phyloP scores from a whole-genome alignment of 2,113 vertebrate species.

The Coturnix japonica region DNA sequence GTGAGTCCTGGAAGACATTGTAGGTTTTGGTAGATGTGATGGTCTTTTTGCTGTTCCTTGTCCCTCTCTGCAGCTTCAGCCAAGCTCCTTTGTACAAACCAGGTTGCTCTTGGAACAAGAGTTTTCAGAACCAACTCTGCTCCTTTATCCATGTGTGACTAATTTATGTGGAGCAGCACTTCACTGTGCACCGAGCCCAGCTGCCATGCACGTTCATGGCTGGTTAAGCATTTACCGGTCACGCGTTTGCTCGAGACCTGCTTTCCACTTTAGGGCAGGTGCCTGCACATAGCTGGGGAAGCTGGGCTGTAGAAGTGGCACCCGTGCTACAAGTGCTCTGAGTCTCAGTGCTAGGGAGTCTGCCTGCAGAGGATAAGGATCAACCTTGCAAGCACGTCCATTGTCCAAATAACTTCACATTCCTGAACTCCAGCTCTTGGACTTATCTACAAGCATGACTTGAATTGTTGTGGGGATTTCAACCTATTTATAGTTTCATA shows the following conservation, averaged over 20 bases:
- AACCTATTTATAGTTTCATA: conserved; percentile 12
- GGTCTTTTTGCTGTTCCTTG: neutral
- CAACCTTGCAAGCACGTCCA: neutral
- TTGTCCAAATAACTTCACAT: neutral
- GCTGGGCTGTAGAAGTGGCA: neutral
- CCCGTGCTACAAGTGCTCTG: neutral
- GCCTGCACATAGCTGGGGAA: neutral
- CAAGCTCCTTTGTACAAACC: neutral
- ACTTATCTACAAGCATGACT: neutral
- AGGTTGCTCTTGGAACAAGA: neutral
- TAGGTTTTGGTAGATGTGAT: neutral
- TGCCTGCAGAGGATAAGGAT: neutral
- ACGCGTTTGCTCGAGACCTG: neutral
- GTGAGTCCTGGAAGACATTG: neutral
- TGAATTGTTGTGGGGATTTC: conserved; percentile 13
- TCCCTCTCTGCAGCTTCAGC: neutral
- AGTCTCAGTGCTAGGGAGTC: neutral
- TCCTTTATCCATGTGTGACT: conserved; percentile 37
- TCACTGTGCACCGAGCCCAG: neutral
- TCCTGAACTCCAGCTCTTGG: neutral
- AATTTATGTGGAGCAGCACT: conserved; percentile 47
- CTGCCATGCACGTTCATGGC: neutral
- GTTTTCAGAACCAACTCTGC: conserved; percentile 18
- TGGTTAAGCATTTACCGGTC: conserved; percentile 18
- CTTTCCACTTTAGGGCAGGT: neutral